Evolutionary conservation across 2,888 invertebrate species (phyloP), one percentile per base, ranked within the genome.

Genomic region (Tiphia femorata): DNA sequence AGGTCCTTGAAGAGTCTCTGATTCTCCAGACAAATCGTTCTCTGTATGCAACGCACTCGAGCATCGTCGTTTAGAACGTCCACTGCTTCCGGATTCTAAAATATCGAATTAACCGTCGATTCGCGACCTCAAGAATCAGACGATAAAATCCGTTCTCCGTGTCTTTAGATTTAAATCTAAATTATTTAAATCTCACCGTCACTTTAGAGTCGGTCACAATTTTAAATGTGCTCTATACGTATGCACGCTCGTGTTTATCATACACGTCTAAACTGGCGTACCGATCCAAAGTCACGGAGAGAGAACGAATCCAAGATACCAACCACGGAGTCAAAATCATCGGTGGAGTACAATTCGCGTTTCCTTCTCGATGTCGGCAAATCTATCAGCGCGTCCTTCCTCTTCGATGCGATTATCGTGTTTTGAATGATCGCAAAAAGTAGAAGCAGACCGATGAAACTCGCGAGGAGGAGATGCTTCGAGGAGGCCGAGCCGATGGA

Each of bases 361-460:
- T 79, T 81, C 33, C 67, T 71, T 29, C 78, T 72, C 0, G 74
- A 67, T 2, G 80, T 70, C 14, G 79, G 52, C 6, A 71, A 67
- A n/a, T 82, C 81, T 10, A 77, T 70, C 10, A 79, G 30, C 7
- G 75, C 71, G 14, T 80, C 78, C 42, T 80, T 81, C 3, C 76
- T 69, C 42, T 77, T 82, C 2, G 70, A 60, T 1, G 76, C 64
- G 20, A 75, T 64, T 23, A 83, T 72, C 2, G 82, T 79, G 49
- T 82, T 82, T 51, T 83, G 82, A 61, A 83, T 75, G 10, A 83
- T 67, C 2, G 83, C 81, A 51, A 83, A 81, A 2, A 83, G 78
- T 17, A 83, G 64, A 4, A 83, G 46, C 21, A 83, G 61, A 4
- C 83, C 83, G 49, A 83, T 82, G 52, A 83, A 83, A 44, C 82